Base-by-base conservation (phyloP, 2,797 vertebrate genomes). In the Hapalemur alaotrensis region DNA sequence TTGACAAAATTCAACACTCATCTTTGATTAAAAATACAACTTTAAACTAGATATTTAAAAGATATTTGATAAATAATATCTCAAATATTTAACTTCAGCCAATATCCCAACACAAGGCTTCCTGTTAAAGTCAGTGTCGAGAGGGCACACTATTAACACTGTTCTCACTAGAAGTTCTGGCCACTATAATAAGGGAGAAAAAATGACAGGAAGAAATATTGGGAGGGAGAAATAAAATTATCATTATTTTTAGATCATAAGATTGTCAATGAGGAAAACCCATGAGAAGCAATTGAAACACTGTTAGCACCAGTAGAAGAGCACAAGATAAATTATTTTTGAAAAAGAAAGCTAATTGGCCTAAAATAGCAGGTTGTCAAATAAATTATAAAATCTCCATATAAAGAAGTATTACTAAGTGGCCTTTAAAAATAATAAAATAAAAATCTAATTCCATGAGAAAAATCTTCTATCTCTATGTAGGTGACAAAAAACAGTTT, bases 201-300 rank as follows among this genome's bases (percentile, higher is more conserved):
- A 41, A 61, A 69, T 61, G 7, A 72, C 15, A 92, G 15, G 41
- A 18, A 87, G 65, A 87, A 92, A 88, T 78, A 54, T 11, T 63
- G 38, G 73, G 88, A 88, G 63, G 46, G 48, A 94, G 22, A 94
- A 88, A 88, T 35, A 73, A 88, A 78, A 87, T 48, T n/a, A 67
- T 30, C 1, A 17, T 32, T 70, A 18, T 75, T 72, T 87, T 84
- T 78, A 78, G 52, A 88, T 88, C n/a, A 70, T 73, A 57, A 50
- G 48, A 32, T n/a, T 89, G 57, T 65, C 54, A 65, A 20, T 35
- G 11, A 73, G 15, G 72, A 79, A 92, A 88, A 59, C 46, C 54
- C 15, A 41, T 79, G 38, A 79, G 38, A 89, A 88, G 22, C 46
- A 63, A 41, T 2, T 83, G 10, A 43, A 92, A 90, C 75, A 63